Evolutionary conservation across 2,888 invertebrate genomes (phyloP), one percentile per base, ranked within the genome.

Genomic region (Campoletis raptor): DNA sequence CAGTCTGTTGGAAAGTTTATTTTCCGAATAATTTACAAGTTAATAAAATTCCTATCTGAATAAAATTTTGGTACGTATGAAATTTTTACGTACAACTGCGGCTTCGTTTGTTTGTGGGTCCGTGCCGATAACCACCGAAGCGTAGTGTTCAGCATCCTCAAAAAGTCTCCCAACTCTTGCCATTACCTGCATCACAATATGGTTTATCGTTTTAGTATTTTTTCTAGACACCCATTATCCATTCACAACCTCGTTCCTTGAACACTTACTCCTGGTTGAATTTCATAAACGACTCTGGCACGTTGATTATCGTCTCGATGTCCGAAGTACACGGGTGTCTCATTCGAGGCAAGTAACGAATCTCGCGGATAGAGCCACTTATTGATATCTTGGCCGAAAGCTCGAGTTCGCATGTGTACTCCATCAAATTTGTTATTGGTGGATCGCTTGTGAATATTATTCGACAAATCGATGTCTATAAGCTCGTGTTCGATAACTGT

Each of bases 401-500:
- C 66, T 66, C 37, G 37, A 37, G 37, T 24, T 37, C 66, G 37
- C 66, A 66, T 37, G 1, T 7, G 18, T 9, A 12, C 24, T 66
- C n/a, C 66, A 5, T 4, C 3, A 24, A 18, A 48, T 48, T 24
- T 37, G 66, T 66, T n/a, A 24, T 12, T 8, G 24, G 4, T 24
- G 2, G 57, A 3, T 37, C 66, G 4, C 37, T 66, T 37, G 7
- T 66, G 66, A 7, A 66, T n/a, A n/a, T n/a, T 37, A 7, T 66
- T 6, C 10, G 61, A 0, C 12, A 61, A 24, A 18, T 61, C 24
- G 12, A 66, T 66, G 6, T 66, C 5, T 37, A 66, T 24, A 8
- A 66, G 36, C 24, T 66, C 66, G 37, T 66, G 18, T 37, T 36
- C 66, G 18, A 66, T n/a, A 7, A 66, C 66, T 66, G n/a, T 66